Base-by-base conservation (phyloP, 2,888 invertebrate genomes). In the Ectemnius continuus region DNA sequence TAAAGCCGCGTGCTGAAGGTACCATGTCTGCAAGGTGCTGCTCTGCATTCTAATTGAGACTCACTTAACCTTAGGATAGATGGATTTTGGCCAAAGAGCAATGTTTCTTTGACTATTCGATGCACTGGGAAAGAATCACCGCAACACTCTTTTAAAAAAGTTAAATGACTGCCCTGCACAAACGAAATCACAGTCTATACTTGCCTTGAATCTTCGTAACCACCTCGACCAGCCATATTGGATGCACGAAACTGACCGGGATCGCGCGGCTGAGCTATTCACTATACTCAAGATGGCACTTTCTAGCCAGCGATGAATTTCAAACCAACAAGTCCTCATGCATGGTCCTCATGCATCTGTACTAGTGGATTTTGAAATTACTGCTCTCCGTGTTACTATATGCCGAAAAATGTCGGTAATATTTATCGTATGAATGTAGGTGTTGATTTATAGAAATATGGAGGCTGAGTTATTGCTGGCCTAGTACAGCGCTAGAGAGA, bases 191-290 rank as follows among this genome's bases (percentile, higher is more conserved):
- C 73, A 70, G 65, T 67, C 63, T 78, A 88, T 90, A 90, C 92
- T 93, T 94, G 95, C 96, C 96, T 96, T 92, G 94, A 93, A 94
- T 96, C 95, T 92, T 96, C 95, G 93, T 94, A 96, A 93, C 95
- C 94, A 94, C 95, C 94, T 93, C 96, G 96, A 93, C 95, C 95
- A 94, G 96, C 96, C 96, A 96, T 96, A 95, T 96, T 96, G 94
- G 93, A 93, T 93, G 89, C 88, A 89, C 89, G 88, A 87, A 90
- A 89, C 89, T 89, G 86, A 85, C 86, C 85, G 85, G 84, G 84
- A 88, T 86, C 82, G 86, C 87, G 87, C 85, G 87, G 86, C 84
- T 87, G 85, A 83, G 70, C 78, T 70, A 85, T 73, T 76, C 78
- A 81, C 83, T 81, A 79, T 76, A 71, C 72, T 76, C 80, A 83